Percentiles rank a stretch among this genome's conserved stretches.
phyloP scores from a whole-genome alignment of 2,888 invertebrate species.

The Trilocha varians region DNA sequence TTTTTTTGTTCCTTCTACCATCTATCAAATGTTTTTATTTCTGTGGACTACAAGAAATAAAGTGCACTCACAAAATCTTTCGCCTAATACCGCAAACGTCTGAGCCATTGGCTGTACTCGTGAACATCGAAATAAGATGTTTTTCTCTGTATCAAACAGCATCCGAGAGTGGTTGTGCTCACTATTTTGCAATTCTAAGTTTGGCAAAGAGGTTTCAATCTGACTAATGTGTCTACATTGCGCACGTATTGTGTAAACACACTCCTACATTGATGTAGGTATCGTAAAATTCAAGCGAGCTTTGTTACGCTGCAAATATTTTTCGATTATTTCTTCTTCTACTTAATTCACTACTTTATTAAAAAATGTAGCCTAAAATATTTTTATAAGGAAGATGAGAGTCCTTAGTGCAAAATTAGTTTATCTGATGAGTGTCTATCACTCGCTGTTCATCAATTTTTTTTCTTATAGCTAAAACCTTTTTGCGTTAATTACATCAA shows the following conservation, averaged over 20 bases:
- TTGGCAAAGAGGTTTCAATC: conserved; percentile 62
- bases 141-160: conserved; percentile 52
- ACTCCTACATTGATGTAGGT: too few relatives aligned
- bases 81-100: neutral
- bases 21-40: neutral
- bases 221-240: conserved; percentile 56
- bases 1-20: neutral
- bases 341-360: too few relatives aligned
- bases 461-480: neutral
- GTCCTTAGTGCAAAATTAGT: too few relatives aligned
- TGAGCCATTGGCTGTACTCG: conserved; percentile 1
- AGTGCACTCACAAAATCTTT: neutral
- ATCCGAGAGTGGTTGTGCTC: conserved; percentile 45
- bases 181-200: conserved; percentile 68
- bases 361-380: too few relatives aligned
- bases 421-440: too few relatives aligned
- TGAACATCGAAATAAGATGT: conserved; percentile 29
- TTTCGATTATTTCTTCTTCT: too few relatives aligned
- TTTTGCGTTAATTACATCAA: neutral
- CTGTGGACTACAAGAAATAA: neutral
- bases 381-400: too few relatives aligned
- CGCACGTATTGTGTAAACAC: conserved; percentile 9
- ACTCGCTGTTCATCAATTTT: too few relatives aligned
- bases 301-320: too few relatives aligned
- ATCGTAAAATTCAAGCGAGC: too few relatives aligned